Evolutionary conservation across 2,113 vertebrate genomes (phyloP).

Genomic region (Gasterosteus nipponicus): DNA sequence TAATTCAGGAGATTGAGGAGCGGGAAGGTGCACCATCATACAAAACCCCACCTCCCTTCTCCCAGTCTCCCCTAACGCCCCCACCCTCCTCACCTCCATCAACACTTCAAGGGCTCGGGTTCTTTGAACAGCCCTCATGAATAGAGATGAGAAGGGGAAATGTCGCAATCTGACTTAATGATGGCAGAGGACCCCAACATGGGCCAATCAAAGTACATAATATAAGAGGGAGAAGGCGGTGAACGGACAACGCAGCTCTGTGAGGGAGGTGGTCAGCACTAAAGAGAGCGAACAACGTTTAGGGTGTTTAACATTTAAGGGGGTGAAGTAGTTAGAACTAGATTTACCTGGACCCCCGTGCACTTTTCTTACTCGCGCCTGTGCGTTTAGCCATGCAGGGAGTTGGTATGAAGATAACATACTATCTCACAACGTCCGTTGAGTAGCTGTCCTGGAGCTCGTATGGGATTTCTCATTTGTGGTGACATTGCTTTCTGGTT

Average conservation of each 20-base stretch:
- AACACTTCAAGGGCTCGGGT: slow-evolving; percentile 66
- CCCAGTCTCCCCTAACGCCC: slow-evolving; percentile 46
- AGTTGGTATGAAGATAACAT: background rate
- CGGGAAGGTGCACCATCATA: slow-evolving; percentile 63
- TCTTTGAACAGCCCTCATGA: slow-evolving; percentile 65
- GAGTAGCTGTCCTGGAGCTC: background rate
- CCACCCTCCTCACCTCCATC: slow-evolving; percentile 35
- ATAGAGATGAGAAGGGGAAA: slow-evolving; percentile 66
- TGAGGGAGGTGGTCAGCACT: background rate
- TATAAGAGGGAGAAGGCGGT: slow-evolving; percentile 14
- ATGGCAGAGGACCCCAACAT: slow-evolving; percentile 40
- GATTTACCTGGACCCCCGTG: background rate
- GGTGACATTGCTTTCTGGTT: background rate
- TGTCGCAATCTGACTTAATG: slow-evolving; percentile 49
- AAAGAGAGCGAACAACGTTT: slow-evolving; percentile 2
- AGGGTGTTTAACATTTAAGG: background rate
- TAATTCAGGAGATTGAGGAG: slow-evolving; percentile 54
- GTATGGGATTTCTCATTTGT: background rate
- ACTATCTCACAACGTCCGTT: background rate
- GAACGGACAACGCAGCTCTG: background rate
- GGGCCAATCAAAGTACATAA: slow-evolving; percentile 41
- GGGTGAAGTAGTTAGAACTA: background rate
- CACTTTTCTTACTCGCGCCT: background rate
- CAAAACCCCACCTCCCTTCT: slow-evolving; percentile 47
- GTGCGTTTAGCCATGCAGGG: background rate